Evolutionary conservation across 1,140 invertebrate genomes (phyloP).

Genomic region (Drepana arcuata): DNA sequence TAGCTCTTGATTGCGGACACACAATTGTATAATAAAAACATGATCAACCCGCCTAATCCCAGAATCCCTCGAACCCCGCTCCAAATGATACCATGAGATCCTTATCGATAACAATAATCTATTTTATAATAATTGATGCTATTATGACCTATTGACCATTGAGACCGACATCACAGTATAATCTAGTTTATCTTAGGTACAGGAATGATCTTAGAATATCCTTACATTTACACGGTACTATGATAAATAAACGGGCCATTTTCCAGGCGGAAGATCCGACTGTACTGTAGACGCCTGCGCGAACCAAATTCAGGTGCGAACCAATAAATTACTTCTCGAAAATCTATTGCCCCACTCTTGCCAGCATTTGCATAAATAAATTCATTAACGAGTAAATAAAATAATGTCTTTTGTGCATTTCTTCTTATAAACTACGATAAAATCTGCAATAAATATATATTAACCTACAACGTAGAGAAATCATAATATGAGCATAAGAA

Average conservation of each 20-base stretch:
- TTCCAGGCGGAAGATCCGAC: conserved; percentile 33
- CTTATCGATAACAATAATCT: conserved; percentile 68
- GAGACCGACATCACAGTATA: conserved; percentile 69
- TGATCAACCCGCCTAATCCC: conserved; percentile 47
- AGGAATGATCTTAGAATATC: conserved; percentile 63
- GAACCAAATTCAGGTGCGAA: background rate
- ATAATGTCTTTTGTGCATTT: conserved; percentile 64
- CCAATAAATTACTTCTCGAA: conserved; percentile 26
- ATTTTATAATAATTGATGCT: conserved; percentile 68
- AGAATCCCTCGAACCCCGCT: conserved; percentile 51
- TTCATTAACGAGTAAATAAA: conserved; percentile 51
- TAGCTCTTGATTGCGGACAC: conserved; percentile 11
- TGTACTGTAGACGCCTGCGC: background rate
- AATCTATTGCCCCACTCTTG: conserved; percentile 47
- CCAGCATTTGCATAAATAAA: conserved; percentile 42
- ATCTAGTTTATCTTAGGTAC: conserved; percentile 67
- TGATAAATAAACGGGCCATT: conserved; percentile 36
- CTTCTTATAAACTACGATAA: conserved; percentile 33
- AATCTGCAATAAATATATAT: conserved; percentile 51
- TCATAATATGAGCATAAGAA: conserved; percentile 17
- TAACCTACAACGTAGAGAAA: conserved; percentile 18
- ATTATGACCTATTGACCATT: conserved; percentile 63
- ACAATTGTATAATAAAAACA: conserved; percentile 25
- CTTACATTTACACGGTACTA: conserved; percentile 58
- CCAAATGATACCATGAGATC: conserved; percentile 65